Conservation (phyloP, 2,888 invertebrate genomes). For the Myopa testacea region DNA sequence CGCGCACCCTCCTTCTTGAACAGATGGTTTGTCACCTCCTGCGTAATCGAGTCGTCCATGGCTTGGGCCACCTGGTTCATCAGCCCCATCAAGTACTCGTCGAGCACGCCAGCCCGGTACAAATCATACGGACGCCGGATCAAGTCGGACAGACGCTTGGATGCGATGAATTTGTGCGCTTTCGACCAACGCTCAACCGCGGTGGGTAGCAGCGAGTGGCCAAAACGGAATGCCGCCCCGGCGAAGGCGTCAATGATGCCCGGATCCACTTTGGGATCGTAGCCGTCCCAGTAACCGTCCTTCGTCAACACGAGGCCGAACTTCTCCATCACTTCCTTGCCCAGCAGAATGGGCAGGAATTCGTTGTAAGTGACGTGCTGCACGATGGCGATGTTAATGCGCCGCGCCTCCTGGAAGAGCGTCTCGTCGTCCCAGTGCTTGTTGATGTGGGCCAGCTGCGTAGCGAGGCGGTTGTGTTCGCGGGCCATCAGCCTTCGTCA, state of each 20-base stretch:
- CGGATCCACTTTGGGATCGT: constrained; percentile 86
- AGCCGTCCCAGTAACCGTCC: constrained; percentile 74
- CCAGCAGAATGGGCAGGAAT: constrained; percentile 87
- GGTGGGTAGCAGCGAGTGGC: constrained; percentile 89
- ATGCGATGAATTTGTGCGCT: constrained; percentile 93
- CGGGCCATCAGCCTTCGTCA: constrained; percentile 89
- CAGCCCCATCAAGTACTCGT: constrained; percentile 92
- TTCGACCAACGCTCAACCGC: constrained; percentile 95
- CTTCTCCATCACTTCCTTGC: constrained; percentile 92
- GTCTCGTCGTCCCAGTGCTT: constrained; percentile 96
- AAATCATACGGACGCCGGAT: constrained; percentile 90
- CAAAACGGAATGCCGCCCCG: constrained; percentile 92
- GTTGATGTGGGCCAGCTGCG: constrained; percentile 80
- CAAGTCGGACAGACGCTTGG: constrained; percentile 87
- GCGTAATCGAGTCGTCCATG: constrained; percentile 94
- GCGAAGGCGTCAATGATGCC: constrained; percentile 90
- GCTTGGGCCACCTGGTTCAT: constrained; percentile 95
- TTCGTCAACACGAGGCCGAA: constrained; percentile 86
- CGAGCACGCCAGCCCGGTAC: constrained; percentile 89
- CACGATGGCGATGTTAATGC: constrained; percentile 87
- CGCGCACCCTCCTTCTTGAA: constrained; percentile 82
- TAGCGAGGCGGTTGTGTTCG: constrained; percentile 90
- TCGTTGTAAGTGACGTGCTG: constrained; percentile 93
- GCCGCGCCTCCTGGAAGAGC: constrained; percentile 86
- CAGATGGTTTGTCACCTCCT: constrained; percentile 90